A percentile compares a stretch with the other conserved stretches of the same genome.
phyloP scores from a whole-genome alignment of 2,113 vertebrate genomes.

The Meles meles region DNA sequence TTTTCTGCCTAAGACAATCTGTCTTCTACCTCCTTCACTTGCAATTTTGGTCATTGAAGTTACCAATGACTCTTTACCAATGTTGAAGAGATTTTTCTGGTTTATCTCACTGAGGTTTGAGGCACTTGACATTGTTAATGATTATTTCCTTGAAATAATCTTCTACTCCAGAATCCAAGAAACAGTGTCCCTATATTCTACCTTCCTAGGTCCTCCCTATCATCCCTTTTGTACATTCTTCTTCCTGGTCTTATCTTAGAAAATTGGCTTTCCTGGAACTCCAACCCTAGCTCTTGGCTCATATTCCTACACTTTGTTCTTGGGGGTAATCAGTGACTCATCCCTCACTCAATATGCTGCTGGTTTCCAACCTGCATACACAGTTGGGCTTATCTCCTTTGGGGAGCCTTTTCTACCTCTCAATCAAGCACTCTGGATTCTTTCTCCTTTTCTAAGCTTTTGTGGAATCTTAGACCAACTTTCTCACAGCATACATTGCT shows the following conservation, averaged over 20 bases:
- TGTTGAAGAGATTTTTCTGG: neutral
- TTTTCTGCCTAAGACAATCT: neutral
- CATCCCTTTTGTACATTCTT: neutral
- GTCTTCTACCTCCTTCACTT: neutral
- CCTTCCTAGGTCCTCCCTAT: neutral
- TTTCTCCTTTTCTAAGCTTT: neutral
- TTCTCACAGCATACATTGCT: neutral
- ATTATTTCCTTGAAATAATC: neutral
- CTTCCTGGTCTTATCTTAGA: neutral
- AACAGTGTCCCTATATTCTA: neutral
- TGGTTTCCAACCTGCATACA: neutral
- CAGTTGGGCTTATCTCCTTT: neutral
- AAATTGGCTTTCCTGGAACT: neutral
- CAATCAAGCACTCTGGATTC: neutral
- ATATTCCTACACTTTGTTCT: neutral
- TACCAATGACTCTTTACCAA: neutral
- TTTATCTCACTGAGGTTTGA: neutral
- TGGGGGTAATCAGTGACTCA: neutral
- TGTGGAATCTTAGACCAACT: neutral
- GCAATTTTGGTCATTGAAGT: neutral
- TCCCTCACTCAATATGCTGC: neutral
- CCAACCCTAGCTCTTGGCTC: neutral
- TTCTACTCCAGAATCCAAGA: neutral
- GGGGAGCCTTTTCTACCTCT: neutral
- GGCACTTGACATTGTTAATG: neutral